Evolutionary conservation across 1,140 invertebrate genomes (phyloP).

Genomic region (Cotesia glomerata): DNA sequence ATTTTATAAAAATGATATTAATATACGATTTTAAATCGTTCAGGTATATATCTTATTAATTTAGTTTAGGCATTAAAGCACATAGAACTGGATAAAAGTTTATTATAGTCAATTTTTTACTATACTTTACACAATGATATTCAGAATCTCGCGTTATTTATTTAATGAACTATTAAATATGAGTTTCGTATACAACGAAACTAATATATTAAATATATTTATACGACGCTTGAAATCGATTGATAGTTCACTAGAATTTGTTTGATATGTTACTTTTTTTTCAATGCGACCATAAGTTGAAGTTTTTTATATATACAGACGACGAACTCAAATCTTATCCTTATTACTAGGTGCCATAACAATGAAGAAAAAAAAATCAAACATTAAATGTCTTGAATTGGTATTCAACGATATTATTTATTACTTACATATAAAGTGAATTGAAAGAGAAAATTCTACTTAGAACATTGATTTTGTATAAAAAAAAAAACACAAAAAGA

Average conservation of each 20-base stretch:
- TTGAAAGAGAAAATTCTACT: background rate
- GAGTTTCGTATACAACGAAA: conserved; percentile 12
- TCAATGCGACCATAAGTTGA: background rate
- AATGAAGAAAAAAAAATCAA: conserved; percentile 48
- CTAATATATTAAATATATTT: background rate
- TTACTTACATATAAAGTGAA: background rate
- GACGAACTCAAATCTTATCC: conserved; percentile 34
- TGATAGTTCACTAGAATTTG: background rate
- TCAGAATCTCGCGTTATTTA: background rate
- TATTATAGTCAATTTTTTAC: background rate
- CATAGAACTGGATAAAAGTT: background rate
- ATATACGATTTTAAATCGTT: conserved; percentile 35
- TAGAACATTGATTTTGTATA: background rate
- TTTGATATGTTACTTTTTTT: conserved; percentile 5
- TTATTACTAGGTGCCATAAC: conserved; percentile 48
- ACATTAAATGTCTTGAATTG: conserved; percentile 41
- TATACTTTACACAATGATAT: background rate
- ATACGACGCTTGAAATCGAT: conserved; percentile 3
- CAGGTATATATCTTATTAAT: conserved; percentile 14
- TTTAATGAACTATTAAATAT: conserved; percentile 3
- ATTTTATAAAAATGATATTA: conserved; percentile 23
- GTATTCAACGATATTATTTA: conserved; percentile 3
- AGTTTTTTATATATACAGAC: conserved; percentile 1
- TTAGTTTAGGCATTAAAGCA: conserved; percentile 18
- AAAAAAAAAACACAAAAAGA: conserved; percentile 6